Conservation (phyloP, 2,888 invertebrate genomes). For the Heliconius cydno region DNA sequence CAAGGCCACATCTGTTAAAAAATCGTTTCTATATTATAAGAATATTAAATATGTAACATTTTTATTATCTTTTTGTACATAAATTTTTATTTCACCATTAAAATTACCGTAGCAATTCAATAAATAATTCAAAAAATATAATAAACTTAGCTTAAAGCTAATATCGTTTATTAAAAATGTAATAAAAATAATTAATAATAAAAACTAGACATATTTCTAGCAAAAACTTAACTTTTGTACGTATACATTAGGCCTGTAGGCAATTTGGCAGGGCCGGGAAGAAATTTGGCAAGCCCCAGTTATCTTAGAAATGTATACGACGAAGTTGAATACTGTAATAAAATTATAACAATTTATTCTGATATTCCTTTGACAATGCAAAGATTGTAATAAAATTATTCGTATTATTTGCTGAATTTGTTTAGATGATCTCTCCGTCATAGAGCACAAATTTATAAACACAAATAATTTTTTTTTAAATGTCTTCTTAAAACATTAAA, state of each 20-base stretch:
- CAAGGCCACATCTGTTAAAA: neutral
- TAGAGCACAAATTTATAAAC: neutral
- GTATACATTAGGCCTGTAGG: slow-evolving; percentile 40
- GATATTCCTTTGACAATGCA: slow-evolving; percentile 25
- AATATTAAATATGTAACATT: neutral
- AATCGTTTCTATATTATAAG: neutral
- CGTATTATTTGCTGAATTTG: slow-evolving; percentile 6
- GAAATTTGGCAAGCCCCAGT: slow-evolving; percentile 42
- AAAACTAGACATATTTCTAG: slow-evolving; percentile 10
- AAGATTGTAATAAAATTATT: slow-evolving; percentile 2
- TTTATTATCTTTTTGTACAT: neutral
- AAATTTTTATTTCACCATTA: neutral
- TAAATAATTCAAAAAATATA: neutral
- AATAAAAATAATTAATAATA: neutral
- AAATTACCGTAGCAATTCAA: neutral
- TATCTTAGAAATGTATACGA: slow-evolving; percentile 38
- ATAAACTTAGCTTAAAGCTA: neutral
- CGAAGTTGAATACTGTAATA: slow-evolving; percentile 30
- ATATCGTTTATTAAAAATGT: neutral
- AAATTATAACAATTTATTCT: slow-evolving; percentile 28
- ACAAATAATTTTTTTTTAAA: neutral
- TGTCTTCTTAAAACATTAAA: too few species aligned
- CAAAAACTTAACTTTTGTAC: slow-evolving; percentile 37
- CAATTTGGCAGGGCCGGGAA: slow-evolving; percentile 42
- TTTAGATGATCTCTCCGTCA: neutral